These are phyloP conservation scores for Oedothorax gibbosus DNA, from an alignment of 1,140 invertebrate genomes.

Conservation along the genomic window DNA sequence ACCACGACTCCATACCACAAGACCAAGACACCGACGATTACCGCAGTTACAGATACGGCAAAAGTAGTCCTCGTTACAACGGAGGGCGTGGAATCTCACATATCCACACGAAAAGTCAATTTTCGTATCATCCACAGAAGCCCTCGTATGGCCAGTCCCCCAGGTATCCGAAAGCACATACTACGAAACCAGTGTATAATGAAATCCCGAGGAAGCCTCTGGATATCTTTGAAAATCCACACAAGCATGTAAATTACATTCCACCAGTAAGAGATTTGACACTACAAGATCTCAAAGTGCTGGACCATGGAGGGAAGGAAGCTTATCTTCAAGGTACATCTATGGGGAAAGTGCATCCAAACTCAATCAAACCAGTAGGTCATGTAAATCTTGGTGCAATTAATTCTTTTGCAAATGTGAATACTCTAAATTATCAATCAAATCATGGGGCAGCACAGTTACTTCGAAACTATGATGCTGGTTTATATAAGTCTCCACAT, in stretches of 20 bases:
- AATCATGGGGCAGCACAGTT: background rate
- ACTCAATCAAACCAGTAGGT: slow-evolving; percentile 17
- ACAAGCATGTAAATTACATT: slow-evolving; percentile 33
- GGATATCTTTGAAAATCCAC: slow-evolving; percentile 43
- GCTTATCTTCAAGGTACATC: slow-evolving; percentile 32
- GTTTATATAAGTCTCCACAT: background rate
- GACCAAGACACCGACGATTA: background rate
- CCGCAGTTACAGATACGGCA: background rate
- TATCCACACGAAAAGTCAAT: slow-evolving; percentile 13
- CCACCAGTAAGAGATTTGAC: background rate
- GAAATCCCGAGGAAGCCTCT: slow-evolving; percentile 50
- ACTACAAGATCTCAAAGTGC: slow-evolving; percentile 14
- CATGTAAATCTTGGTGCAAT: slow-evolving; percentile 15
- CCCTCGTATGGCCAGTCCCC: slow-evolving; percentile 10
- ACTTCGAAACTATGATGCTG: background rate
- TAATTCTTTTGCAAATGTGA: background rate
- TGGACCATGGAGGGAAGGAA: slow-evolving; percentile 6
- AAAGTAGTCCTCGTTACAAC: too few relatives aligned
- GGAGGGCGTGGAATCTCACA: background rate
- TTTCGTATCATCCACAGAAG: slow-evolving; percentile 37
- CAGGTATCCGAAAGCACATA: slow-evolving; percentile 3
- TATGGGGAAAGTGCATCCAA: slow-evolving; percentile 16
- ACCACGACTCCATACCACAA: background rate
- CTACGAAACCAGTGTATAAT: slow-evolving; percentile 38
- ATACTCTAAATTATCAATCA: background rate